A percentile compares a stretch with the other conserved stretches of the same genome.
These are phyloP conservation scores for Chaunax sp. DNA, from an alignment of 2,797 vertebrate species.

Conservation along the genomic window DNA sequence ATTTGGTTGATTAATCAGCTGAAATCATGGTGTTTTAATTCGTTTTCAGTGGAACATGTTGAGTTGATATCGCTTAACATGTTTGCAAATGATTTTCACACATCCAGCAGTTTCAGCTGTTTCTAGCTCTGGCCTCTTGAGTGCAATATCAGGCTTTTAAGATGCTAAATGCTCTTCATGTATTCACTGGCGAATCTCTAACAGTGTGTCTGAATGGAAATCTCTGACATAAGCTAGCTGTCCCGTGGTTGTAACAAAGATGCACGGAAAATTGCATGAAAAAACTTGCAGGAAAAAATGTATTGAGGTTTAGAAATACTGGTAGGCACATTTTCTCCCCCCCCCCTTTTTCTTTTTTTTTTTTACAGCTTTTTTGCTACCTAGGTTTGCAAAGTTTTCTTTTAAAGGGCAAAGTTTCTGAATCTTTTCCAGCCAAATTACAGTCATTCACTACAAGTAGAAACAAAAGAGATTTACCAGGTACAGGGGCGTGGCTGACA, in stretches of 20 bases:
- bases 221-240: too few species aligned
- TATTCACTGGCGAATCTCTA: too few species aligned
- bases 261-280: too few species aligned
- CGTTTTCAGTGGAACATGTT: background rate
- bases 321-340: background rate
- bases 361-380: background rate
- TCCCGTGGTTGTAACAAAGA: too few species aligned
- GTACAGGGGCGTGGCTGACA: slow-evolving; percentile 4
- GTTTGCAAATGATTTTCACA: background rate
- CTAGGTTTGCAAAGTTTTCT: background rate
- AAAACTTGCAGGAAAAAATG: too few species aligned
- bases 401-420: background rate
- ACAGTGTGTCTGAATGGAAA: too few species aligned
- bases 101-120: background rate
- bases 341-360: background rate
- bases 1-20: background rate
- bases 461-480: slow-evolving; percentile 20
- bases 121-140: background rate
- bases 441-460: background rate
- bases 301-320: background rate
- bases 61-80: background rate
- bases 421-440: background rate
- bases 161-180: too few species aligned
- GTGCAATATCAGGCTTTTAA: background rate
- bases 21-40: background rate